Evolutionary conservation across 2,797 vertebrate species (phyloP).

Genomic region (Emydoidea blandingii): DNA sequence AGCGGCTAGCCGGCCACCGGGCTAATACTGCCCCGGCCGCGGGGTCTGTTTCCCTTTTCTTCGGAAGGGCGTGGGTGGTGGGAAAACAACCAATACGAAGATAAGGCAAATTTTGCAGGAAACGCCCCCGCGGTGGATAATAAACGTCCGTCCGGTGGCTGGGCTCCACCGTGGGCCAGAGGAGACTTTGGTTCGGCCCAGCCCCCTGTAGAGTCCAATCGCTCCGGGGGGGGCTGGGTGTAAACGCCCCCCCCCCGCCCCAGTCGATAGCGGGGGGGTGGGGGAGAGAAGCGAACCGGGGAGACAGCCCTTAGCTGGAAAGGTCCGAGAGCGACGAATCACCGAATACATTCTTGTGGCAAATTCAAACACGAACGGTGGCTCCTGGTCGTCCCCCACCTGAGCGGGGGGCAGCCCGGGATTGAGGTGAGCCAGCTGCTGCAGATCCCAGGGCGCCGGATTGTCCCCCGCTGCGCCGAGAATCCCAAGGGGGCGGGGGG

Average conservation of each 20-base stretch:
- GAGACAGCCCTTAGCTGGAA: neutral
- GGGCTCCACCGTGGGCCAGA: neutral
- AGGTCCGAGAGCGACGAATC: neutral
- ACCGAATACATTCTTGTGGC: neutral
- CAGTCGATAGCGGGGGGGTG: no score
- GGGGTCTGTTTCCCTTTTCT: neutral
- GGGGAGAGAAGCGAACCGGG: neutral
- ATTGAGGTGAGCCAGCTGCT: neutral
- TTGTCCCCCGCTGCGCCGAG: no score
- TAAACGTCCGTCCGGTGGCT: no score
- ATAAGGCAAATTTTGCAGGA: neutral
- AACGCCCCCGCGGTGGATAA: neutral
- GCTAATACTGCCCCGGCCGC: neutral
- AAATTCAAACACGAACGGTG: neutral
- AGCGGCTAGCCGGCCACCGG: accelerated
- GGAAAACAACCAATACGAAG: neutral
- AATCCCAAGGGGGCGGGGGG: no score
- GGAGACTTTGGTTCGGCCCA: neutral
- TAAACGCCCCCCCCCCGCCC: neutral
- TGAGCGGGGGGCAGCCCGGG: no score
- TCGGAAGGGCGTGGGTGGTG: neutral
- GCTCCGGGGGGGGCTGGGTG: no score
- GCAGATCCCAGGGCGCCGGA: no score
- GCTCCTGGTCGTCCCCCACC: neutral
- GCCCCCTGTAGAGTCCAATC: neutral